Base-by-base conservation (phyloP, 2,797 vertebrate genomes). In the Epinephelus awoara region DNA sequence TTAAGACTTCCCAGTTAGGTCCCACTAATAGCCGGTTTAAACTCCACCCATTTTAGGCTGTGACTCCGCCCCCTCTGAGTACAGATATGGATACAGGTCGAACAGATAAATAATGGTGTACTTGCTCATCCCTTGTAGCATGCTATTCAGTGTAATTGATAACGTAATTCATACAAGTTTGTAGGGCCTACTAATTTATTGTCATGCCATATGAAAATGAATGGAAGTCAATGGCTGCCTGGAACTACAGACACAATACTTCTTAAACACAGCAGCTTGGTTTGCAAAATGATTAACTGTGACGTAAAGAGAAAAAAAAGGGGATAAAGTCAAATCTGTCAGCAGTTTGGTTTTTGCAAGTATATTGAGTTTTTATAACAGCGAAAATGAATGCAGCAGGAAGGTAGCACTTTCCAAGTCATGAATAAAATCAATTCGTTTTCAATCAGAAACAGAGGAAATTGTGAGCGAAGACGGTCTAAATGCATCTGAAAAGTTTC, bases 381-480 rank as follows among this genome's bases (percentile, higher is more conserved):
- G 10, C 11, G 58, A 79, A 62, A 55, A 75, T 40, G 7, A 49
- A 64, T 21, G 3, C 72, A 17, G 18, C 9, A 62, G 50, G 56
- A 49, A 72, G 56, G 23, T 5, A 72, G 10, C 12, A 64, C 49
- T 63, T 57, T 77, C 46, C 2, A 34, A 56, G 52, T 71, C 82
- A 80, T 80, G 57, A 82, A 87, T 79, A 74, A 85, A 89, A 87
- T 3, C 80, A 54, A 77, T 84, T 42, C 38, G 10, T 56, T 42
- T 67, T n/a, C 18, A 59, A n/a, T 70, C 52, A 18, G 42, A 75
- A 66, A 64, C 0, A 6, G n/a, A 66, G 3, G 19, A 10, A 61
- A 75, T 13, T 49, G 8, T 29, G 38, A 72, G 17, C 40, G 27
- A 50, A 66, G 72, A 68, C 29, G 21, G 21, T 57, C 54, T 38